These are phyloP conservation scores for Herpetotheres cachinnans DNA, from an alignment of 2,113 vertebrate genomes.

Conservation along the genomic window DNA sequence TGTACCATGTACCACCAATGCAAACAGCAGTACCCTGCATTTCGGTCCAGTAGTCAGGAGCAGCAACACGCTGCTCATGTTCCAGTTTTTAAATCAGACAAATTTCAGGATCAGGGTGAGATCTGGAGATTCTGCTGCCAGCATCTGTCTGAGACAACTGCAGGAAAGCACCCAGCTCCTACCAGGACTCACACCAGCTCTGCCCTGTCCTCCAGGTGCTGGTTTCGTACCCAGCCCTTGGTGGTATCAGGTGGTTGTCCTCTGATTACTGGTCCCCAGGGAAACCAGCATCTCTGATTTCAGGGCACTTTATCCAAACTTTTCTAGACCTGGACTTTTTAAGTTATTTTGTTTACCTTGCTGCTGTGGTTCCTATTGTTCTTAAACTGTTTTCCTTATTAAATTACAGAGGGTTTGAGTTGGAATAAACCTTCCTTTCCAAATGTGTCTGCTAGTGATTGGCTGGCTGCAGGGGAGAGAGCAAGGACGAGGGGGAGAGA, in stretches of 20 bases:
- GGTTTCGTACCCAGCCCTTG: background rate
- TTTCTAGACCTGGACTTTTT: background rate
- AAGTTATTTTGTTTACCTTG: constrained; percentile 1
- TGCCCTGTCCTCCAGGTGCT: background rate
- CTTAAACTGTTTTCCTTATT: constrained; percentile 8
- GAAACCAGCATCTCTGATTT: background rate
- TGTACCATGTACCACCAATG: background rate
- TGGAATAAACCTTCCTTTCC: constrained; percentile 16
- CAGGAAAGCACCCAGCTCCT: background rate
- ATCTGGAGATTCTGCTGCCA: background rate
- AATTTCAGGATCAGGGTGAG: background rate
- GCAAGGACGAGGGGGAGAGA: background rate
- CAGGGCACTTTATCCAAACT: background rate
- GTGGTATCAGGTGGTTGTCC: background rate
- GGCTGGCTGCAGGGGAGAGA: background rate
- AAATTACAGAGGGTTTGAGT: background rate
- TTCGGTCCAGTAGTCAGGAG: background rate
- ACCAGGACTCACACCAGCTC: background rate
- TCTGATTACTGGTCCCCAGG: background rate
- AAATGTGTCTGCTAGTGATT: background rate
- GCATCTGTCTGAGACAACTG: background rate
- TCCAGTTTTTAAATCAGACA: background rate
- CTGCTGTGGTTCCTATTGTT: constrained; percentile 17
- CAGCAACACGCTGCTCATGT: fast-evolving
- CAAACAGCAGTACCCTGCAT: background rate